Evolutionary conservation across 2,113 vertebrate species (phyloP).

Genomic region (Siphamia tubifer): DNA sequence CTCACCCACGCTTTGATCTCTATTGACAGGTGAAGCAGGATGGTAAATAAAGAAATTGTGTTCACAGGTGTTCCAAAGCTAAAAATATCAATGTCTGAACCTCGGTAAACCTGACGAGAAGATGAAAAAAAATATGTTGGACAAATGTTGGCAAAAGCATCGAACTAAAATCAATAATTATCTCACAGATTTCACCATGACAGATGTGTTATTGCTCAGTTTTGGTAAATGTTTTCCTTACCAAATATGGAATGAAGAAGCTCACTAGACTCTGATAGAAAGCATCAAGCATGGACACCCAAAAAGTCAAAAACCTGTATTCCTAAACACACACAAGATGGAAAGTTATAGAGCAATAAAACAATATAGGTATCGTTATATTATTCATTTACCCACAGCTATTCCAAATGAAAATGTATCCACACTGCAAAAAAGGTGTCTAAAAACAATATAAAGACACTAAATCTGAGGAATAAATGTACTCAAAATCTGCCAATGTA

Average conservation of each 20-base stretch:
- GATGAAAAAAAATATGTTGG: conserved; percentile 7
- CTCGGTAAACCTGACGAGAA: conserved; percentile 80
- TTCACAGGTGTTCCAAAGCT: conserved; percentile 91
- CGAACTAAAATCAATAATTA: neutral
- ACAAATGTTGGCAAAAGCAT: neutral
- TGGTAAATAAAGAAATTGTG: conserved; percentile 87
- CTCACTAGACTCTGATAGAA: conserved; percentile 94
- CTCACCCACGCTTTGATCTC: conserved; percentile 95
- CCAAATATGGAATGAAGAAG: conserved; percentile 92
- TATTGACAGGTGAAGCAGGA: conserved; percentile 91
- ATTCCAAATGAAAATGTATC: too few relatives aligned
- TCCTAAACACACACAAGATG: conserved; percentile 78
- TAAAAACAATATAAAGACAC: too few relatives aligned
- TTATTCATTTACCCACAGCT: too few relatives aligned
- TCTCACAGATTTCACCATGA: neutral
- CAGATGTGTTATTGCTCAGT: neutral
- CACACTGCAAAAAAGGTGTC: too few relatives aligned
- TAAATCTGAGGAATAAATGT: too few relatives aligned
- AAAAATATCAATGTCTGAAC: conserved; percentile 87
- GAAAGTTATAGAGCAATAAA: neutral
- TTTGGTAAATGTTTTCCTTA: conserved; percentile 71
- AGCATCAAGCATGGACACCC: conserved; percentile 87
- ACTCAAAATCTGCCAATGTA: too few relatives aligned
- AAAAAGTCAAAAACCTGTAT: conserved; percentile 85
- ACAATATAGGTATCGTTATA: neutral